Evolutionary conservation across 2,888 invertebrate species (phyloP).

Genomic region (Xanthia togata): DNA sequence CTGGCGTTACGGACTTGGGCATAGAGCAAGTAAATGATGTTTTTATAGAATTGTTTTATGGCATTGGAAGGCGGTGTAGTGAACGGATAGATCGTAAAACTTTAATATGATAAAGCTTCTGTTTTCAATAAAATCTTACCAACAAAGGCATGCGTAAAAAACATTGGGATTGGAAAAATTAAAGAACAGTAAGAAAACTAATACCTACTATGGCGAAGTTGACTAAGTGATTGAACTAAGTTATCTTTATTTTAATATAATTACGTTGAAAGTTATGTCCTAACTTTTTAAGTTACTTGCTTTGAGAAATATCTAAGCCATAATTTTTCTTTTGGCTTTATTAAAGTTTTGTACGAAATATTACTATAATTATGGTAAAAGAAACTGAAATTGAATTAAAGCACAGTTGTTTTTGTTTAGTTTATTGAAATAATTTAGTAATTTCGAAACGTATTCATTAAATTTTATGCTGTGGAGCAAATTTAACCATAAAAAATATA

Average conservation of each 20-base stretch:
- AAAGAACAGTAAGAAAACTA: neutral
- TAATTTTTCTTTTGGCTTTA: conserved; percentile 23
- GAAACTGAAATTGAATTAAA: conserved; percentile 10
- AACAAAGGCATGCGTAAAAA: neutral
- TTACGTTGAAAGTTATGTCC: neutral
- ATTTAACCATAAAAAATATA: conserved; percentile 13
- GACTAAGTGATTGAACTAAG: neutral
- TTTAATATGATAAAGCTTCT: neutral
- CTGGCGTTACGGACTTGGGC: conserved; percentile 80
- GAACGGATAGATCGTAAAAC: neutral
- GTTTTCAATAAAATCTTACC: neutral
- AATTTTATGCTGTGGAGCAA: conserved; percentile 9
- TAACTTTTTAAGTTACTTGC: conserved; percentile 31
- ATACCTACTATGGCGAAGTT: neutral
- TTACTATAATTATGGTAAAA: conserved; percentile 6
- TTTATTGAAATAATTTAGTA: conserved; percentile 6
- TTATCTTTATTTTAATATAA: conserved; percentile 4
- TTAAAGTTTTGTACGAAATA: conserved; percentile 14
- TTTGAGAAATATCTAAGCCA: conserved; percentile 14
- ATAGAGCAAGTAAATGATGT: conserved; percentile 54
- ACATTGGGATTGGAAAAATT: neutral
- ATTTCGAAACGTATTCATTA: neutral
- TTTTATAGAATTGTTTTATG: conserved; percentile 10
- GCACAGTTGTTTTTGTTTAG: conserved; percentile 19
- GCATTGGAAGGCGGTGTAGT: neutral